Percentiles rank a stretch among this genome's conserved stretches.
Conservation (phyloP, 2,797 vertebrate species). For the Dermochelys coriacea region DNA sequence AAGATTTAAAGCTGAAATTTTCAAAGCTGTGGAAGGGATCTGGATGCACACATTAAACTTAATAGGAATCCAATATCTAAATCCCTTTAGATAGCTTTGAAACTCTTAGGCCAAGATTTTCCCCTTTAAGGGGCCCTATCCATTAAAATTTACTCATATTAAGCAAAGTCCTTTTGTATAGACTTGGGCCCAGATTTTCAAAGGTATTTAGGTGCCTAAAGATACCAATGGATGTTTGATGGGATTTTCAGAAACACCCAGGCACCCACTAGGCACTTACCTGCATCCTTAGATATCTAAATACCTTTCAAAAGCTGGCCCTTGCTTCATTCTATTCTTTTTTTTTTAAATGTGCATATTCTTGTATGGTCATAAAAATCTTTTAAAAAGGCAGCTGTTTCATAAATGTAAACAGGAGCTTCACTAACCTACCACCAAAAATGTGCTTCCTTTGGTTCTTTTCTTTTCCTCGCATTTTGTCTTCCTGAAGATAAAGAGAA, state of each 20-base stretch:
- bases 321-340: not conserved
- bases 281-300: not conserved
- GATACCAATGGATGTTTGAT: not conserved
- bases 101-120: not conserved
- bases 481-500: not conserved
- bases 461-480: not conserved
- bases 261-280: not conserved
- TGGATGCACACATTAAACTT: not conserved
- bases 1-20: not conserved
- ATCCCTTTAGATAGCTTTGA: not conserved
- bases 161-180: not conserved
- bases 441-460: not conserved
- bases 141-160: not conserved
- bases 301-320: not conserved
- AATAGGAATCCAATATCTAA: not conserved
- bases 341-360: not conserved
- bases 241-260: not conserved
- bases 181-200: not conserved
- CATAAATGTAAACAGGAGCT: not conserved
- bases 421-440: conserved; percentile 41
- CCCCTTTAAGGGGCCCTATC: not conserved
- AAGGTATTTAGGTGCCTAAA: not conserved
- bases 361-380: not conserved
- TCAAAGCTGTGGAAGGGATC: not conserved
- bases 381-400: not conserved